Evolutionary conservation across 1,140 invertebrate species (phyloP), one percentile per base, ranked within the genome.

Genomic region (Elysia chlorotica): DNA sequence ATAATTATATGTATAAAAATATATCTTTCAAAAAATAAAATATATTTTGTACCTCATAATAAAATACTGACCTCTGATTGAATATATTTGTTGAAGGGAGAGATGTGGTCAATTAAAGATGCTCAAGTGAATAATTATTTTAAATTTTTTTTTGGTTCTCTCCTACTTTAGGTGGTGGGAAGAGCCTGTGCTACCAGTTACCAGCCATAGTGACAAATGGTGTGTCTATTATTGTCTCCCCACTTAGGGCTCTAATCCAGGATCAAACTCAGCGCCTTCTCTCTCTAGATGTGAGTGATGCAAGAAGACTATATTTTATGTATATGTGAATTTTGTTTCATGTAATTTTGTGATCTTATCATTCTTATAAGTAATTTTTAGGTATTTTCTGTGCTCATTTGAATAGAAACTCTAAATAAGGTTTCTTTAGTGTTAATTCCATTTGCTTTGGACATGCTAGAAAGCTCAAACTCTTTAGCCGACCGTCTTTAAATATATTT

Each of bases 101-200:
- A 14, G n/a, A 48, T 48, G n/a, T n/a, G n/a, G n/a, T 48, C n/a
- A 14, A 48, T n/a, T 48, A 14, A 48, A 48, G n/a, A 48, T 14
- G 41, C 41, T n/a, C 41, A 48, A 48, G 10, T 48, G n/a, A 48
- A n/a, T n/a, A n/a, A n/a, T n/a, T n/a, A n/a, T n/a, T n/a, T n/a
- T n/a, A n/a, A n/a, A n/a, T n/a, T n/a, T 63, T 31, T 63, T 63
- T 4, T 31, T 57, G 56, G 65, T 54, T 73, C 6, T 53, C 36
- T 25, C 6, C 56, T 61, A 41, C 71, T 79, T 25, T 54, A 85
- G 85, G 85, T 68, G 88, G 88, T 54, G 88, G 88, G 37, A 88
- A 88, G 71, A 88, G 87, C 78, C 68, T 89, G 21, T 89, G 87
- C 79, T 89, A 89, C 75, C 87, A 89, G 79, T 76, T 89, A 36